phyloP scores from a whole-genome alignment of 2,797 vertebrate species.

The Pelochelys cantorii region DNA sequence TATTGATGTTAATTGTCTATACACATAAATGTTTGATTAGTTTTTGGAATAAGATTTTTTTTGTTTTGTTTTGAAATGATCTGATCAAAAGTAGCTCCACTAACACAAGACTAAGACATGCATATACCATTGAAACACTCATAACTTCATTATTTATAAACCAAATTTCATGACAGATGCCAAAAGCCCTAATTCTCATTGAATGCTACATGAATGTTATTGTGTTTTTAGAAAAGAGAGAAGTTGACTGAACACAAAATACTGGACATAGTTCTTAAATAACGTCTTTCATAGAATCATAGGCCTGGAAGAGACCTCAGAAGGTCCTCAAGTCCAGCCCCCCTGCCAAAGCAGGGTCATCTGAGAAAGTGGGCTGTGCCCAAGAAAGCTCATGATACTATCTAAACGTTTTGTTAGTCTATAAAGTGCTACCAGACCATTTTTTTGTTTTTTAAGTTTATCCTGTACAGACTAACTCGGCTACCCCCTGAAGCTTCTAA shows the following conservation, averaged over 20 bases:
- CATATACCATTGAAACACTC: not conserved
- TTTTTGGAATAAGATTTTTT: not conserved
- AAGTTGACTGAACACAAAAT: not conserved
- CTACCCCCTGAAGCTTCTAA: too few relatives aligned
- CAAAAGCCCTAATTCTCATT: not conserved
- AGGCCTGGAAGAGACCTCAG: too few relatives aligned
- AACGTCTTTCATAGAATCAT: not conserved
- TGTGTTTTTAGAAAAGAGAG: not conserved
- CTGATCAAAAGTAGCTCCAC: not conserved
- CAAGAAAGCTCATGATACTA: too few relatives aligned
- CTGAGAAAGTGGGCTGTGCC: too few relatives aligned
- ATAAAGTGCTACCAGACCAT: too few relatives aligned
- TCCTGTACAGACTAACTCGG: too few relatives aligned
- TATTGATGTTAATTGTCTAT: too few relatives aligned
- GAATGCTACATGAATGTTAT: not conserved
- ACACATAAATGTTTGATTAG: not conserved
- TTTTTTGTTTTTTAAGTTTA: too few relatives aligned
- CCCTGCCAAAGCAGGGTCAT: too few relatives aligned
- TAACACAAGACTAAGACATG: not conserved
- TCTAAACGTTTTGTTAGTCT: too few relatives aligned
- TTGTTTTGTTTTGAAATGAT: not conserved
- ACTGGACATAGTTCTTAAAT: not conserved
- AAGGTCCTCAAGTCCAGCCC: too few relatives aligned
- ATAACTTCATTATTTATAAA: accelerated
- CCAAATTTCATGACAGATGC: not conserved